Percentiles rank a stretch among this genome's conserved stretches.
These are phyloP conservation scores for Athalia circularis DNA, from an alignment of 2,888 invertebrate species.

Conservation along the genomic window DNA sequence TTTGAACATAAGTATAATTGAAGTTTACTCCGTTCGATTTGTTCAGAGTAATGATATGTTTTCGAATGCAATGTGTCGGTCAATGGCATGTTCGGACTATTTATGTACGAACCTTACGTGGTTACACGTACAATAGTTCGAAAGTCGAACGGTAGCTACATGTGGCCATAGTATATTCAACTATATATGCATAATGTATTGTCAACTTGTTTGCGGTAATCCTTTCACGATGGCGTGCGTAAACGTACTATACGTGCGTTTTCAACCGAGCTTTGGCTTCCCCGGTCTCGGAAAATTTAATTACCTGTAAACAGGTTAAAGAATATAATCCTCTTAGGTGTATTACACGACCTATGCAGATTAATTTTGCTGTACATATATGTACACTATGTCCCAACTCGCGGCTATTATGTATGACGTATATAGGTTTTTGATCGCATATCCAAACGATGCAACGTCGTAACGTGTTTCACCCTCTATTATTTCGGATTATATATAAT, in stretches of 20 bases:
- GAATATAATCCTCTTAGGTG: conserved; percentile 36
- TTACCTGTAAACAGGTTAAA: conserved; percentile 35
- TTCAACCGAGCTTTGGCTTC: conserved; percentile 35
- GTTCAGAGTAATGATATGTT: no score
- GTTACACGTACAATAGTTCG: no score
- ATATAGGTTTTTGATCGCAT: no score
- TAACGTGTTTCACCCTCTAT: neutral
- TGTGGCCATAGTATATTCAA: neutral
- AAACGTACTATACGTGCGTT: conserved; percentile 37
- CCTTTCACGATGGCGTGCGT: conserved; percentile 26
- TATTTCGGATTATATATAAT: neutral
- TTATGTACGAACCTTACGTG: no score
- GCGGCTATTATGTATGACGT: no score
- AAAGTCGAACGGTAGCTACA: no score
- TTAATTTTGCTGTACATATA: neutral
- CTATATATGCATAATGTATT: neutral
- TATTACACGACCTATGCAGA: neutral
- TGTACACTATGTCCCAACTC: conserved; percentile 1
- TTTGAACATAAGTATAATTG: no score
- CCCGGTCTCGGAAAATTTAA: conserved; percentile 12
- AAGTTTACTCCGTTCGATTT: no score
- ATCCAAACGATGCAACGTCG: no score
- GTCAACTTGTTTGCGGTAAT: conserved; percentile 34
- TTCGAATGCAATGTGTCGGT: no score
- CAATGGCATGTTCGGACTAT: no score